Evolutionary conservation across 2,888 invertebrate species (phyloP).

Genomic region (Drosophila meridionalis): DNA sequence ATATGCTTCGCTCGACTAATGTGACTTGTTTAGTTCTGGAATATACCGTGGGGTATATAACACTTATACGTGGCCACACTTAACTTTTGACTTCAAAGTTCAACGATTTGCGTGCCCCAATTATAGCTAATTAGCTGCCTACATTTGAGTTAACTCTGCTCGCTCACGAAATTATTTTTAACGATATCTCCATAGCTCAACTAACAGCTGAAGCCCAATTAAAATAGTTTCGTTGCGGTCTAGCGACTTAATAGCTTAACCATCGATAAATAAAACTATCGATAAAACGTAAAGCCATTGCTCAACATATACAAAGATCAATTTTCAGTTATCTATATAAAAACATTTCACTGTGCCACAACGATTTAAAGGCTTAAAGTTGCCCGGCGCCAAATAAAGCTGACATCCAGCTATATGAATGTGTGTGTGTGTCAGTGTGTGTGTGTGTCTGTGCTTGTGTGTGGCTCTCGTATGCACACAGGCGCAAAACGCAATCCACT

Average conservation of each 20-base stretch:
- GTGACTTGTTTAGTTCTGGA: neutral
- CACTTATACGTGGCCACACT: neutral
- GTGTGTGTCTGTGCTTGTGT: conserved; percentile 17
- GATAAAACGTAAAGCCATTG: neutral
- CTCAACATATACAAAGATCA: neutral
- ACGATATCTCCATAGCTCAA: neutral
- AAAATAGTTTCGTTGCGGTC: neutral
- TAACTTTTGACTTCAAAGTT: conserved; percentile 1
- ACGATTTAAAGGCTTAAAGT: conserved; percentile 37
- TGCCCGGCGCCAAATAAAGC: conserved; percentile 7
- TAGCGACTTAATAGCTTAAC: neutral
- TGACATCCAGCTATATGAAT: neutral
- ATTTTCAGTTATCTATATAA: conserved; percentile 3
- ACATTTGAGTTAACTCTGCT: no score
- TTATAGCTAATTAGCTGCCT: conserved; percentile 1
- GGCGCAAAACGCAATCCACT: conserved; percentile 66
- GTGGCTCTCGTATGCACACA: conserved; percentile 33
- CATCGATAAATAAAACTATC: neutral
- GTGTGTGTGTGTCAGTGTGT: conserved; percentile 1
- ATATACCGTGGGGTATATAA: neutral
- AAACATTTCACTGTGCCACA: neutral
- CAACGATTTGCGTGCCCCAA: neutral
- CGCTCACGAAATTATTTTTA: neutral
- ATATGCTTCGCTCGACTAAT: neutral
- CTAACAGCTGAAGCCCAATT: neutral